These are phyloP conservation scores for Stegana nigrithorax DNA, from an alignment of 2,888 invertebrate species.

Conservation along the genomic window DNA sequence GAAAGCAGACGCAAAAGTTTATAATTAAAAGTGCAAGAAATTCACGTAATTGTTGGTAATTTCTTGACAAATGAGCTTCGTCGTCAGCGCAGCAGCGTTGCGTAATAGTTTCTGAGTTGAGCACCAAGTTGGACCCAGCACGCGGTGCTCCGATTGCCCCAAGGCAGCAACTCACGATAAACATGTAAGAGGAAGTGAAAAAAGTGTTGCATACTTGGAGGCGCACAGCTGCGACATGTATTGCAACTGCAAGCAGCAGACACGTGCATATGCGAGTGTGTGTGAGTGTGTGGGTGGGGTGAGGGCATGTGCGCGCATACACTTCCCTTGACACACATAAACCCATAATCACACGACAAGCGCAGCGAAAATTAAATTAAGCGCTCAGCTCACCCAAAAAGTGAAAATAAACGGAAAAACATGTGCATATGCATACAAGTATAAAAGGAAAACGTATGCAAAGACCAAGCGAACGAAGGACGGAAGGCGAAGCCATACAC, in stretches of 20 bases:
- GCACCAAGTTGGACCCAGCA: too few species aligned
- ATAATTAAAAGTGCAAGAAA: constrained; percentile 17
- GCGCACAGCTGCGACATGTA: too few species aligned
- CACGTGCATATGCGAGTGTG: not conserved
- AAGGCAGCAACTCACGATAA: constrained; percentile 11
- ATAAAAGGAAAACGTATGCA: too few species aligned
- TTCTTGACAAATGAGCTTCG: constrained; percentile 39
- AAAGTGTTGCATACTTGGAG: constrained; percentile 15
- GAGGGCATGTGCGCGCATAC: not conserved
- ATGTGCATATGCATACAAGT: too few species aligned
- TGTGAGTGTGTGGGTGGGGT: not conserved
- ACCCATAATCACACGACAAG: constrained; percentile 38
- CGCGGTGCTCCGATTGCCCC: not conserved
- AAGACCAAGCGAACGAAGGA: not conserved
- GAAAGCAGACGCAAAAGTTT: not conserved
- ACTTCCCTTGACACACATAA: constrained; percentile 29
- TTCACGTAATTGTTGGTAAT: constrained; percentile 44
- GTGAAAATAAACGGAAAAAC: constrained; percentile 8
- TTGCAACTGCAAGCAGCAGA: too few species aligned
- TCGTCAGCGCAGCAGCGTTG: not conserved
- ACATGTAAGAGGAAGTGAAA: not conserved
- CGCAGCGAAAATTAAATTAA: constrained; percentile 48
- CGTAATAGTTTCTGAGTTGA: constrained; percentile 15
- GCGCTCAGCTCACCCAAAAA: constrained; percentile 35
- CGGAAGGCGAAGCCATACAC: too few species aligned